Evolutionary conservation across 2,888 invertebrate genomes (phyloP).

Genomic region (Drosophila fulvimacula): DNA sequence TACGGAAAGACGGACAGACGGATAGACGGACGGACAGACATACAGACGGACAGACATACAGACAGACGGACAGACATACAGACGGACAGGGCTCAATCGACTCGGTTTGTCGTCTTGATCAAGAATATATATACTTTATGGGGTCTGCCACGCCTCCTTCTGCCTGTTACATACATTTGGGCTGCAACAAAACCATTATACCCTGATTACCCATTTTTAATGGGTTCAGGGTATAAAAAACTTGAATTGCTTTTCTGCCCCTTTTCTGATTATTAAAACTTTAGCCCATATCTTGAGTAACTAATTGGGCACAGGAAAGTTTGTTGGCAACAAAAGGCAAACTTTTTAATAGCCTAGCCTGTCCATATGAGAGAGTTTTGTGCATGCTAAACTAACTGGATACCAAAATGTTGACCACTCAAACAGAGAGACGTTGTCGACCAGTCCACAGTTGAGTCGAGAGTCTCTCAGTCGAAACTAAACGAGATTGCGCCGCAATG

Average conservation of each 20-base stretch:
- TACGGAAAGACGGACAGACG: too few relatives aligned
- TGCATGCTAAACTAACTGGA: conserved; percentile 63
- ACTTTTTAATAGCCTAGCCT: conserved; percentile 37
- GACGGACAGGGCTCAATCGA: too few relatives aligned
- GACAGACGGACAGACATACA: too few relatives aligned
- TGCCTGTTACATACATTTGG: too few relatives aligned
- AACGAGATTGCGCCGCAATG: conserved; percentile 67
- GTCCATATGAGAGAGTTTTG: conserved; percentile 33
- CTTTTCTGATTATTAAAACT: conserved; percentile 31
- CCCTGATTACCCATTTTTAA: too few relatives aligned
- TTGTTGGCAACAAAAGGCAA: conserved; percentile 19
- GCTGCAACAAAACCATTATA: too few relatives aligned
- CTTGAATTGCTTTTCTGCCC: neutral
- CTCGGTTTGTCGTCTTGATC: too few relatives aligned
- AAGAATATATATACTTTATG: too few relatives aligned
- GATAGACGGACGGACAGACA: too few relatives aligned
- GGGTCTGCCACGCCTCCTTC: too few relatives aligned
- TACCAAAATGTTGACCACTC: conserved; percentile 56
- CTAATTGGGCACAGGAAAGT: conserved; percentile 46
- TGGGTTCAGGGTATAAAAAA: too few relatives aligned
- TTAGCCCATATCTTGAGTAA: conserved; percentile 35
- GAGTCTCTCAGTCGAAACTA: neutral
- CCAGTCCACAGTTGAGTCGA: neutral
- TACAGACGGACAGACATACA: too few relatives aligned
- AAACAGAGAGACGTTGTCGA: conserved; percentile 20